Conservation (phyloP, 2,113 vertebrate genomes). For the Connochaetes taurinus region DNA sequence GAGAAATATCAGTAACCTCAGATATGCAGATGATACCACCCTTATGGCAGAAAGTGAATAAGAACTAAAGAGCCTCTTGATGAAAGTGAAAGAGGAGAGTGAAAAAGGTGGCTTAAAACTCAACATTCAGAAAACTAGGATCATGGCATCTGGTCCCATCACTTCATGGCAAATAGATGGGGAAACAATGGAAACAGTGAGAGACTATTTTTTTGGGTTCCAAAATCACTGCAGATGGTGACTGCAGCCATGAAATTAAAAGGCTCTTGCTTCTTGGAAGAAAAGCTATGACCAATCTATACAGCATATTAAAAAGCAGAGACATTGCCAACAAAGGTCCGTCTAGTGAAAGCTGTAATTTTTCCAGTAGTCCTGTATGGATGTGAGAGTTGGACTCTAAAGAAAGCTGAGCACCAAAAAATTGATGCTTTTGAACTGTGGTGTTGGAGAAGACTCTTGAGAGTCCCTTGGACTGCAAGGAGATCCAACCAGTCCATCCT, state of each 20-base stretch:
- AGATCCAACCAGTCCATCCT: not conserved
- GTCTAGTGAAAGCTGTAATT: not conserved
- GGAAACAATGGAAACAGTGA: not conserved
- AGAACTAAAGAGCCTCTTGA: not conserved
- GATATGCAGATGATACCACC: not conserved
- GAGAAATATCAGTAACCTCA: not conserved
- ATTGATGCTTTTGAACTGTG: not conserved
- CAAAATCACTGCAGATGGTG: not conserved
- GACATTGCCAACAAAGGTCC: not conserved
- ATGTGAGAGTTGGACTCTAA: not conserved
- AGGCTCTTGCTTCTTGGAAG: not conserved
- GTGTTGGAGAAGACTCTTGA: not conserved
- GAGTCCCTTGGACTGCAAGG: not conserved
- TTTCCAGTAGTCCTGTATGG: not conserved
- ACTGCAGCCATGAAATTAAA: not conserved
- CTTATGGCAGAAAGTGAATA: not conserved
- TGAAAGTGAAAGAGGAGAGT: not conserved
- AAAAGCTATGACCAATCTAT: not conserved
- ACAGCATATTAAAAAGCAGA: not conserved
- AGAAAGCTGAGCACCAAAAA: not conserved
- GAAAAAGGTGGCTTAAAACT: not conserved
- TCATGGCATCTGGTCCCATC: not conserved
- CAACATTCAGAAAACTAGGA: not conserved
- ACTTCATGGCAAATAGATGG: not conserved
- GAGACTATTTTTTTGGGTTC: not conserved